Conservation (phyloP, 2,113 vertebrate genomes). For the Amphiprion ocellaris region DNA sequence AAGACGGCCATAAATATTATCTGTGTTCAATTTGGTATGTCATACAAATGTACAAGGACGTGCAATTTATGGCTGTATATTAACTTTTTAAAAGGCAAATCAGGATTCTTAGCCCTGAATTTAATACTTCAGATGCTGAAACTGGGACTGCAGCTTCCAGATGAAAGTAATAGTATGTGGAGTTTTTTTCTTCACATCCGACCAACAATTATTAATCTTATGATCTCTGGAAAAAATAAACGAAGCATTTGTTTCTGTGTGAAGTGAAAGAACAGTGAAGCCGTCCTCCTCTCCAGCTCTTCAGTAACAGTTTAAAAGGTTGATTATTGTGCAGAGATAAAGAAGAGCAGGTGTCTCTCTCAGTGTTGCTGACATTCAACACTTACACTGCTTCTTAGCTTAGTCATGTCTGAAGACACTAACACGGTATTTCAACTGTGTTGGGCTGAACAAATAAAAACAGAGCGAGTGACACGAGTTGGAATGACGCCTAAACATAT, state of each 20-base stretch:
- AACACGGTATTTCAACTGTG: background rate
- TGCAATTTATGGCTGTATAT: no score
- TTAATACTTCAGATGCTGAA: background rate
- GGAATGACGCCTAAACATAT: constrained; percentile 69
- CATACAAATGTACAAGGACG: no score
- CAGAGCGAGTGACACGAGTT: constrained; percentile 16
- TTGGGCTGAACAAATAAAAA: background rate
- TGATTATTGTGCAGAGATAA: background rate
- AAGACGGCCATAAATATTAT: background rate
- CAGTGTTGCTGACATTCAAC: constrained; percentile 13
- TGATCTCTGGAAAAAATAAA: no score
- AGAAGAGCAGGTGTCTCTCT: no score
- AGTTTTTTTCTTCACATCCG: background rate
- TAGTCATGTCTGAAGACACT: constrained; percentile 5
- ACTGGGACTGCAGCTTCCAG: background rate
- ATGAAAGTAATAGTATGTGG: background rate
- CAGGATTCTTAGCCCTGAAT: no score
- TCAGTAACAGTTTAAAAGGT: background rate
- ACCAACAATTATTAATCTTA: constrained; percentile 20
- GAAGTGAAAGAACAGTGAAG: no score
- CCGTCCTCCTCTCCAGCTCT: background rate
- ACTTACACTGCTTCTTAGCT: background rate
- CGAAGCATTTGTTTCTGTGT: background rate
- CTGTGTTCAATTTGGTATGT: no score
- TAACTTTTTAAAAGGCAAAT: no score